These are phyloP conservation scores for Hirtodrosophila histrioides DNA, from an alignment of 2,888 invertebrate species.

Conservation along the genomic window DNA sequence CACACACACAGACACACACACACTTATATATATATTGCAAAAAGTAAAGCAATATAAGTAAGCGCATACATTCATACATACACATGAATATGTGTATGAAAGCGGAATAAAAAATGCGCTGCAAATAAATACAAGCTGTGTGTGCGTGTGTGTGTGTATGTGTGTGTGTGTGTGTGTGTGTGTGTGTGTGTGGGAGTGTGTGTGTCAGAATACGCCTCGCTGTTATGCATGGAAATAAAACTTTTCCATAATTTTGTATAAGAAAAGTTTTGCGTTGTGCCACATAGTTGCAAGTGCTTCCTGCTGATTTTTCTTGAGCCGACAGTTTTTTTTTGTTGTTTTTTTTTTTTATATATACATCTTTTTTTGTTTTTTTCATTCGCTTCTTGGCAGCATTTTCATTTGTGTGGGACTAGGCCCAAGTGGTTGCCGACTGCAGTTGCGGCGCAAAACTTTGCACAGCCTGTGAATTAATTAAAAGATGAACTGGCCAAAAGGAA, in stretches of 20 bases:
- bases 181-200: slow-evolving; percentile 22
- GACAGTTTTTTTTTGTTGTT: slow-evolving; percentile 14
- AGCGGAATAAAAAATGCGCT: slow-evolving; percentile 52
- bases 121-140: slow-evolving; percentile 53
- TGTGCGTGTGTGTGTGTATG: slow-evolving; percentile 23
- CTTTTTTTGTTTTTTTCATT: slow-evolving; percentile 21
- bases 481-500: slow-evolving; percentile 70
- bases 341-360: neutral
- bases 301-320: slow-evolving; percentile 67
- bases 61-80: slow-evolving; percentile 21
- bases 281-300: slow-evolving; percentile 76
- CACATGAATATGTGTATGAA: slow-evolving; percentile 31
- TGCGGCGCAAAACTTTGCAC: slow-evolving; percentile 65
- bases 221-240: slow-evolving; percentile 78
- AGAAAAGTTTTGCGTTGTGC: slow-evolving; percentile 77
- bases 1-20: slow-evolving; percentile 18
- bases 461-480: slow-evolving; percentile 77
- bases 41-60: slow-evolving; percentile 72
- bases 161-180: slow-evolving; percentile 24
- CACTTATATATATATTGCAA: slow-evolving; percentile 35
- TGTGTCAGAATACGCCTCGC: slow-evolving; percentile 34
- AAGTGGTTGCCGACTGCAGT: slow-evolving; percentile 68
- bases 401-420: slow-evolving; percentile 66
- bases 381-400: slow-evolving; percentile 45
- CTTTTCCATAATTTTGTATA: slow-evolving; percentile 77